A percentile compares a stretch with the other conserved stretches of the same genome.
Evolutionary conservation across 2,113 vertebrate genomes (phyloP).

Genomic region (Riparia riparia): DNA sequence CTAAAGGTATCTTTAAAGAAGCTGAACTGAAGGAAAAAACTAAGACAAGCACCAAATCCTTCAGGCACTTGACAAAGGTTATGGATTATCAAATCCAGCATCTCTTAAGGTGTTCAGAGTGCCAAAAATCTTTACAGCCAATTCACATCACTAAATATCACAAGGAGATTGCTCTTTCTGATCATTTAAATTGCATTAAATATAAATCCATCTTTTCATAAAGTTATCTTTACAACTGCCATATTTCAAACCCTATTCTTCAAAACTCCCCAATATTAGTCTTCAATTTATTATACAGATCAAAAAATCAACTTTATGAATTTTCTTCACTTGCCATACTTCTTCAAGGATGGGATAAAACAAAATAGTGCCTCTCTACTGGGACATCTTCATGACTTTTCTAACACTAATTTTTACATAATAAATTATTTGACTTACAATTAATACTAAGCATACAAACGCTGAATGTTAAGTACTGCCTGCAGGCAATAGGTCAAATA

Average conservation of each 20-base stretch:
- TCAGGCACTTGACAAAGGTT: neutral
- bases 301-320: neutral
- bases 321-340: neutral
- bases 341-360: neutral
- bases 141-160: neutral
- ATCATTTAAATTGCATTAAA: neutral
- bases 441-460: neutral
- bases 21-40: neutral
- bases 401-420: neutral
- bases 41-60: neutral
- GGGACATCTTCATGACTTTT: neutral
- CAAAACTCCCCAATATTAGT: neutral
- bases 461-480: neutral
- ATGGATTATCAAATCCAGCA: neutral
- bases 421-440: neutral
- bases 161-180: neutral
- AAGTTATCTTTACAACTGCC: neutral
- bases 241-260: neutral
- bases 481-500: neutral
- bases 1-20: neutral
- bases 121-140: neutral
- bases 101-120: neutral
- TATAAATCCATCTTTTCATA: neutral
- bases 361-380: neutral
- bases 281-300: neutral